Percentiles rank a stretch among this genome's conserved stretches.
Evolutionary conservation across 2,113 vertebrate species (phyloP).

Genomic region (Proterorhinus semilunaris): DNA sequence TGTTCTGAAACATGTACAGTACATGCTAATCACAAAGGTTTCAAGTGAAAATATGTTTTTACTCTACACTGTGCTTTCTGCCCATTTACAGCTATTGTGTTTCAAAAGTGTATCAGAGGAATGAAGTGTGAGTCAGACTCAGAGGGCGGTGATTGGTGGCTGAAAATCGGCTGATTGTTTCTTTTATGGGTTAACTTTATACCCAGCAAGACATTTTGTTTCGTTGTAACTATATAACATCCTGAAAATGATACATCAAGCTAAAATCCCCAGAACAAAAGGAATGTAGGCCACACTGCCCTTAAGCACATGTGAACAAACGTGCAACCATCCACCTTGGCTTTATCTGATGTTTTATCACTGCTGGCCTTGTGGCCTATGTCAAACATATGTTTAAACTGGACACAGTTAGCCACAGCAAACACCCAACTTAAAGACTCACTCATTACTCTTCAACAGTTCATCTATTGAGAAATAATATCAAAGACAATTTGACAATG

Average conservation of each 20-base stretch:
- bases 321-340: neutral
- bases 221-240: neutral
- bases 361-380: neutral
- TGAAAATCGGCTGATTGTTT: neutral
- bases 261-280: conserved; percentile 18
- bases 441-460: too few relatives aligned
- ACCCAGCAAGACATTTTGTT: neutral
- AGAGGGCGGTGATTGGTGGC: conserved; percentile 1
- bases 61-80: neutral
- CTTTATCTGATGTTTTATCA: conserved; percentile 9
- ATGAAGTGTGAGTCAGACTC: neutral
- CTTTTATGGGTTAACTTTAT: neutral
- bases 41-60: neutral
- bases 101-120: neutral
- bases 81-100: neutral
- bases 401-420: neutral
- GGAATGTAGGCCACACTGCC: neutral
- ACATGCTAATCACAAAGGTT: neutral
- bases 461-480: too few relatives aligned
- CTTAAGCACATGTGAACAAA: conserved; percentile 7
- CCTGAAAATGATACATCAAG: neutral
- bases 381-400: neutral
- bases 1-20: neutral
- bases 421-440: neutral
- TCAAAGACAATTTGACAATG: too few relatives aligned